These are phyloP conservation scores for Ammodytes marinus DNA, from an alignment of 2,113 vertebrate species.

Conservation along the genomic window DNA sequence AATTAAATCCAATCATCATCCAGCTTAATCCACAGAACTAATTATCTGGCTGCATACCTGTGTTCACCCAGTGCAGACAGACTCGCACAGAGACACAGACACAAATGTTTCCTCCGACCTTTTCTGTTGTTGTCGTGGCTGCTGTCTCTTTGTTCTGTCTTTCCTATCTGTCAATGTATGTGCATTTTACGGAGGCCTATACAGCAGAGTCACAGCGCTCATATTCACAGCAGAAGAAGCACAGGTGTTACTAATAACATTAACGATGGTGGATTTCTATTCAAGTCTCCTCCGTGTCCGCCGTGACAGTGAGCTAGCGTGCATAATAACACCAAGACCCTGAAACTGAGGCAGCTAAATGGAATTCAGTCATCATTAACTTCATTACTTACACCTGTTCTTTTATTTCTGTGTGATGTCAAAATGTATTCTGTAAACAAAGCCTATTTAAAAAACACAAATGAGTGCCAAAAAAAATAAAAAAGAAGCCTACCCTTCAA, in stretches of 20 bases:
- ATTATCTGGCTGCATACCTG: slow-evolving; percentile 71
- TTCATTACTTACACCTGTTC: neutral
- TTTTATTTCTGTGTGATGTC: neutral
- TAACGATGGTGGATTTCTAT: neutral
- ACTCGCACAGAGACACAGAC: slow-evolving; percentile 11
- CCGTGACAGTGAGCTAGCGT: neutral
- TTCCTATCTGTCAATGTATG: neutral
- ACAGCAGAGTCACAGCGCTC: neutral
- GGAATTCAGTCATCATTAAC: no score
- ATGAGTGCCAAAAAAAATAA: neutral
- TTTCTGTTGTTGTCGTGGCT: neutral
- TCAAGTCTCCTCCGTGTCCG: neutral
- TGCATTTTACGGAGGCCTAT: neutral
- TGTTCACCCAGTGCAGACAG: slow-evolving; percentile 11
- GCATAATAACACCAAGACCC: neutral
- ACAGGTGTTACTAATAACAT: no score
- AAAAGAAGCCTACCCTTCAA: neutral
- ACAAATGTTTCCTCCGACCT: neutral
- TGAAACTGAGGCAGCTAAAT: neutral
- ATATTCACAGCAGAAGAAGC: neutral
- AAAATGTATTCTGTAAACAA: neutral
- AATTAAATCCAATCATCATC: slow-evolving; percentile 74
- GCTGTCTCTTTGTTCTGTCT: neutral
- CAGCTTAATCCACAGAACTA: slow-evolving; percentile 73
- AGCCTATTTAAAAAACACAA: neutral